Evolutionary conservation across 2,888 invertebrate species (phyloP).

Genomic region (Stictocephala bisonia): DNA sequence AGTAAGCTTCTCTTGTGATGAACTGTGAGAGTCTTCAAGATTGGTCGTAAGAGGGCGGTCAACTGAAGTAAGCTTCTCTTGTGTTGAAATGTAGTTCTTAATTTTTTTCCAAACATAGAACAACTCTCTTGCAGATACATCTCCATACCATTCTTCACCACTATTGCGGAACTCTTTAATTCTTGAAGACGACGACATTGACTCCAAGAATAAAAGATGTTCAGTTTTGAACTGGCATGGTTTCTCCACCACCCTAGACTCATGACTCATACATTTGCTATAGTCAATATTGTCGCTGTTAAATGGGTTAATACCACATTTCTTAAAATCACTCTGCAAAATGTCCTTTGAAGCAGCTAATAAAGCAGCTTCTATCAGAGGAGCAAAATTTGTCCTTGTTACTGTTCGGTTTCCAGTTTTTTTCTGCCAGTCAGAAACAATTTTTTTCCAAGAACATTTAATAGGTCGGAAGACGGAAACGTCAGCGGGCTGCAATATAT

Average conservation of each 20-base stretch:
- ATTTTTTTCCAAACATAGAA: slow-evolving; percentile 30
- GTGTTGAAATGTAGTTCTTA: too few relatives aligned
- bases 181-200: slow-evolving; percentile 26
- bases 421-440: slow-evolving; percentile 26
- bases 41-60: too few relatives aligned
- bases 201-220: slow-evolving; percentile 28
- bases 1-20: too few relatives aligned
- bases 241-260: too few relatives aligned
- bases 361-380: slow-evolving; percentile 7
- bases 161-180: slow-evolving; percentile 25
- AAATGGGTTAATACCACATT: background rate
- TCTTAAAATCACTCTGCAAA: background rate
- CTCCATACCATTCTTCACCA: slow-evolving; percentile 33
- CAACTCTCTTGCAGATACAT: slow-evolving; percentile 30
- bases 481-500: background rate
- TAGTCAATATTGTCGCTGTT: slow-evolving; percentile 10
- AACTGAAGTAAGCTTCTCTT: too few relatives aligned
- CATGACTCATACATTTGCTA: slow-evolving; percentile 5
- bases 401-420: slow-evolving; percentile 7
- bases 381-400: slow-evolving; percentile 21
- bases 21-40: too few relatives aligned
- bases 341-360: background rate
- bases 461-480: background rate
- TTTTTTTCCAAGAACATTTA: slow-evolving; percentile 1
- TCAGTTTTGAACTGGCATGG: slow-evolving; percentile 27